Evolutionary conservation across 2,113 vertebrate species (phyloP).

Genomic region (Saccopteryx bilineata): DNA sequence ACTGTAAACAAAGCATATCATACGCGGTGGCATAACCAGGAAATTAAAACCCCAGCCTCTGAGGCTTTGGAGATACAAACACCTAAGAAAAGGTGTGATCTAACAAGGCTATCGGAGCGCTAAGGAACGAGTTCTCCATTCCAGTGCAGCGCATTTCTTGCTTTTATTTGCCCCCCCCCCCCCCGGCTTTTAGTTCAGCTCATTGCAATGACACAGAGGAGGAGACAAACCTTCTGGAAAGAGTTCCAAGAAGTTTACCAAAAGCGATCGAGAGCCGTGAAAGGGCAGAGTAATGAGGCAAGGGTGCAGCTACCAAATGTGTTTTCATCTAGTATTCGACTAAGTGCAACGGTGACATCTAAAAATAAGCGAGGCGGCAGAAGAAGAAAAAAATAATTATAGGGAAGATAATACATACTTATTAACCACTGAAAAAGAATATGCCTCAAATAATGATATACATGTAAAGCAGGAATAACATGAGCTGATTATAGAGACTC

Average conservation of each 20-base stretch:
- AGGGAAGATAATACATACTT: conserved; percentile 81
- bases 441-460: conserved; percentile 72
- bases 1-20: neutral
- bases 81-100: neutral
- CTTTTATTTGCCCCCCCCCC: neutral
- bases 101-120: neutral
- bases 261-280: conserved; percentile 8
- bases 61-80: neutral
- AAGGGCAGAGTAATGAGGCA: conserved; percentile 64
- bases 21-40: too few species aligned
- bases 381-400: conserved; percentile 80
- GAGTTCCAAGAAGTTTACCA: conserved; percentile 46
- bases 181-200: conserved; percentile 41
- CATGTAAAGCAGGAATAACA: conserved; percentile 70
- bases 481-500: conserved; percentile 80
- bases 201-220: conserved; percentile 40
- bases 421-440: conserved; percentile 78
- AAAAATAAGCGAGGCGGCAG: conserved; percentile 79
- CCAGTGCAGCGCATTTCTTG: neutral
- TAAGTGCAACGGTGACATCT: conserved; percentile 74
- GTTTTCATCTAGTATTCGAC: conserved; percentile 77
- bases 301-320: conserved; percentile 16
- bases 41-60: neutral
- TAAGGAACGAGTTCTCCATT: neutral
- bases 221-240: neutral